These are phyloP conservation scores for Oncorhynchus tshawytscha DNA, from an alignment of 2,113 vertebrate genomes.

Conservation along the genomic window DNA sequence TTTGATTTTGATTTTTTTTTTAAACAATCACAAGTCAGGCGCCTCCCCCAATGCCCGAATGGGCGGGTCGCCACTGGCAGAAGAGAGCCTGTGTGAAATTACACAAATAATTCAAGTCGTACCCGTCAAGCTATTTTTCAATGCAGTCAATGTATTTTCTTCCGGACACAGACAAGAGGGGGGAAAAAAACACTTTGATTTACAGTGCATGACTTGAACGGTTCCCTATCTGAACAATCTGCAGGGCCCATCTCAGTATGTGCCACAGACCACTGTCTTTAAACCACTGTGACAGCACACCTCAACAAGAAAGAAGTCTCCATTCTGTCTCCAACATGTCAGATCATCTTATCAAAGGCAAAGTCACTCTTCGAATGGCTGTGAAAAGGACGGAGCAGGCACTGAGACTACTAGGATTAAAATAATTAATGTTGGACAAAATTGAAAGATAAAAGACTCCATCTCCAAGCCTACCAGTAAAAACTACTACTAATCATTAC, in stretches of 20 bases:
- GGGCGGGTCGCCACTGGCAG: neutral
- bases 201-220: slow-evolving; percentile 3
- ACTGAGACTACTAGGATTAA: neutral
- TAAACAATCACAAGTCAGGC: too few relatives aligned
- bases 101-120: slow-evolving; percentile 38
- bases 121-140: slow-evolving; percentile 38
- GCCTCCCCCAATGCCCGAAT: too few relatives aligned
- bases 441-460: neutral
- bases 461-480: neutral
- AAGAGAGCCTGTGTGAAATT: slow-evolving; percentile 37
- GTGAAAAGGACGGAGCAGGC: slow-evolving; percentile 26
- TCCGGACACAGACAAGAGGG: slow-evolving; percentile 7
- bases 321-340: slow-evolving; percentile 23
- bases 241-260: slow-evolving; percentile 12
- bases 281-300: slow-evolving; percentile 24
- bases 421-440: neutral
- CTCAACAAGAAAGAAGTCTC: slow-evolving; percentile 32
- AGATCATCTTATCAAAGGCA: slow-evolving; percentile 39
- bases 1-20: too few relatives aligned
- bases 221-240: slow-evolving; percentile 22
- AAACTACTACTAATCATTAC: neutral
- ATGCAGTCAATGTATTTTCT: slow-evolving; percentile 23
- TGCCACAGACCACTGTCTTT: slow-evolving; percentile 20
- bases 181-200: slow-evolving; percentile 12
- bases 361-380: slow-evolving; percentile 15